Evolutionary conservation across 2,113 vertebrate genomes (phyloP), one percentile per base, ranked within the genome.

Genomic region (Lathamus discolor): DNA sequence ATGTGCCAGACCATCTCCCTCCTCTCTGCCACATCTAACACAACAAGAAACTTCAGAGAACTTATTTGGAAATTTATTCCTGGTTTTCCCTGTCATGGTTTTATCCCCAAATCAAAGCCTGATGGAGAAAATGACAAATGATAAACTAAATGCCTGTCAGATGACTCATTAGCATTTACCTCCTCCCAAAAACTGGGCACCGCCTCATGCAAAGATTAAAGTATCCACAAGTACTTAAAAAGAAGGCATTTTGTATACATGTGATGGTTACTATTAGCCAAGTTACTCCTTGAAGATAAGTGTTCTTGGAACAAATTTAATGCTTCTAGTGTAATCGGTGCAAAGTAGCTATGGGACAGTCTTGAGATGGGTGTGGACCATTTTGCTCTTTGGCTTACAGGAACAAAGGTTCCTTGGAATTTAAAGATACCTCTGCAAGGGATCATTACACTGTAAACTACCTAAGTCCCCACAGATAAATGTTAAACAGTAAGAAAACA

Each of bases 111-210:
- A 63, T 23, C 7, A n/a, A 91, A 86, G 29, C 79, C 61, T 62
- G 61, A 44, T 80, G 59, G 63, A 81, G 57, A 91, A 87, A 84
- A 87, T 74, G 28, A 73, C n/a, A 37, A 39, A 35, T 17, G 41
- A 90, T 52, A 73, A 46, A 72, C 37, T 72, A 83, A 55, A 66
- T 85, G 35, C 35, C 52, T 66, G 20, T 41, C 61, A 83, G 62
- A 59, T 95, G 89, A 90, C 52, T 90, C 75, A 81, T 54, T 62
- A 89, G 37, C 66, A 83, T 87, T 86, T 68, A 92, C 19, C 35
- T 90, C 49, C n/a, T 88, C 83, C 27, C 18, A 5, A 83, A 91
- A 93, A 67, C 80, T 54, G 77, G 83, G 46, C 57, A 35, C 33
- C 72, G 49, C 33, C 55, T 92, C 35, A 48, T 66, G 43, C 29